phyloP scores from a whole-genome alignment of 2,113 vertebrate species.

The Phrynosoma platyrhinos region DNA sequence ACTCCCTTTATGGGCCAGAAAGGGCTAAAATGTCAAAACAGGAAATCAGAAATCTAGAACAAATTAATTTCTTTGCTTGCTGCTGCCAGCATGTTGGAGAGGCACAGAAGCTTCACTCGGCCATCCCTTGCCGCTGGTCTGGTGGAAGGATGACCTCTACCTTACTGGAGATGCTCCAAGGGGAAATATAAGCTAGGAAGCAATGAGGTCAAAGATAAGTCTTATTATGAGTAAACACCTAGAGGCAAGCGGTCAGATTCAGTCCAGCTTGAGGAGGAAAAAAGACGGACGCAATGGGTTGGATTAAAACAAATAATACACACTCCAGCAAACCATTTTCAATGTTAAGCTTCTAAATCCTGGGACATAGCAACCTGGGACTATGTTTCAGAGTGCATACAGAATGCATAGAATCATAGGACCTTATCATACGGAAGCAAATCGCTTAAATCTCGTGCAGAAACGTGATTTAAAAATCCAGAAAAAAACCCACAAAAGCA shows the following conservation, averaged over 20 bases:
- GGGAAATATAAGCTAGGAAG: too few species aligned
- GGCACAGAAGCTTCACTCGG: constrained; percentile 29
- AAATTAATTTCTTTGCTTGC: constrained; percentile 40
- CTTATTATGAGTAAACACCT: background rate
- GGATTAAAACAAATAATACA: background rate
- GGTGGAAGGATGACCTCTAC: rapidly evolving
- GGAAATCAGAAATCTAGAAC: constrained; percentile 55
- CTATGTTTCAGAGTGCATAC: background rate
- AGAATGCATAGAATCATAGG: background rate
- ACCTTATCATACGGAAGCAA: too few species aligned
- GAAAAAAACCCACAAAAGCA: too few species aligned
- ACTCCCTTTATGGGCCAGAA: constrained; percentile 37
- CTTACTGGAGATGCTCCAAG: background rate
- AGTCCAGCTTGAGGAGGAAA: background rate
- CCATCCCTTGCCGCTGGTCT: constrained; percentile 12
- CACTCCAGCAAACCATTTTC: background rate
- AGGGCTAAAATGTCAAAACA: constrained; percentile 63
- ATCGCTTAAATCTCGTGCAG: too few species aligned
- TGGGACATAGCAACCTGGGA: background rate
- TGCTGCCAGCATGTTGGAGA: constrained; percentile 13
- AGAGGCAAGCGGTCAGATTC: background rate
- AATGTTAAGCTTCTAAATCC: background rate
- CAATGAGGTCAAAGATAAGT: background rate
- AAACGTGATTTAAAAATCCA: too few species aligned
- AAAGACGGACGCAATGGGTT: background rate